These are phyloP conservation scores for Macroramphosus scolopax DNA, from an alignment of 2,797 vertebrate species.

Conservation along the genomic window DNA sequence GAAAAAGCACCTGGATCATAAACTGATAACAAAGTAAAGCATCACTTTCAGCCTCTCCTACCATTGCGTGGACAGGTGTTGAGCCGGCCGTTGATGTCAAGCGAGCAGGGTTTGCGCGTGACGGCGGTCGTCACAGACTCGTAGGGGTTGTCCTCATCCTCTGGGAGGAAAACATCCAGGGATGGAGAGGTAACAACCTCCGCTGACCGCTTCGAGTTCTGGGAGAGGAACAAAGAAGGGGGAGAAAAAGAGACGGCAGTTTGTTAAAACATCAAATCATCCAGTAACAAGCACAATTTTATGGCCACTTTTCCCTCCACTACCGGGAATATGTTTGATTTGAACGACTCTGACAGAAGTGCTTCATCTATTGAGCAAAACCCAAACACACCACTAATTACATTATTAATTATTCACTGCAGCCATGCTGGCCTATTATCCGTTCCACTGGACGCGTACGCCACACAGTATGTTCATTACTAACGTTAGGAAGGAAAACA, in stretches of 20 bases:
- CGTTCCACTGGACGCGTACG: constrained; percentile 9
- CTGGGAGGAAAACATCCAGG: constrained; percentile 86
- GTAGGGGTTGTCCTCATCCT: constrained; percentile 89
- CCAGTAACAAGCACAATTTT: background rate
- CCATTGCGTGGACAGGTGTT: constrained; percentile 80
- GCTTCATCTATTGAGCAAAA: constrained; percentile 9
- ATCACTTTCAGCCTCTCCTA: constrained; percentile 69
- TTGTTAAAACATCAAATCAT: constrained; percentile 6
- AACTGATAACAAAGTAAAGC: too few relatives aligned
- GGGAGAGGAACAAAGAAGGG: constrained; percentile 16
- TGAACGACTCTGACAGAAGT: background rate
- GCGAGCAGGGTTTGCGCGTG: constrained; percentile 92
- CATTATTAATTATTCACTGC: too few relatives aligned
- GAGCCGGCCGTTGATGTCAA: constrained; percentile 86
- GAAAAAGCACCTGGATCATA: too few relatives aligned
- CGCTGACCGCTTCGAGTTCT: constrained; percentile 85
- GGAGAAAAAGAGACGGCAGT: background rate
- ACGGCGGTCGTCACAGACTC: constrained; percentile 88
- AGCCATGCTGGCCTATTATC: constrained; percentile 9
- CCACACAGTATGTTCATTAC: constrained; percentile 18
- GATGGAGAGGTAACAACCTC: constrained; percentile 86
- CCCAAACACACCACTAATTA: constrained; percentile 12
- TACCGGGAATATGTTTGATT: constrained; percentile 1
- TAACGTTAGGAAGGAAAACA: too few relatives aligned
- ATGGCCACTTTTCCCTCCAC: background rate